Percentiles rank a stretch among this genome's conserved stretches.
These are phyloP conservation scores for Zootermopsis nevadensis DNA, from an alignment of 2,888 invertebrate species.

Conservation along the genomic window DNA sequence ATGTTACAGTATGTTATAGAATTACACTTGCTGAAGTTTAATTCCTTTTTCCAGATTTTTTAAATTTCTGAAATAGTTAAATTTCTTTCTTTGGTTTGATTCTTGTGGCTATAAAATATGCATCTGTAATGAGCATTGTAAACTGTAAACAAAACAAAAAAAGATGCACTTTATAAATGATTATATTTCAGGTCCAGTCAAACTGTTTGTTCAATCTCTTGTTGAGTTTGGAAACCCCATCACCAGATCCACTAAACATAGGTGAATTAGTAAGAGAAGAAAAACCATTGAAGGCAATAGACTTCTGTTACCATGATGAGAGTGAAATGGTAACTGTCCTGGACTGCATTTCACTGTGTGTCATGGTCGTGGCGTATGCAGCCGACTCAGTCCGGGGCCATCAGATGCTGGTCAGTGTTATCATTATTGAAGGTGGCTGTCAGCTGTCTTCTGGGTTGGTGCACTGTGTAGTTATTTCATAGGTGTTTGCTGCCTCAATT, in stretches of 20 bases:
- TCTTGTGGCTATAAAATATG: too few relatives aligned
- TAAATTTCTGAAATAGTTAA: too few relatives aligned
- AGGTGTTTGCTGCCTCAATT: too few relatives aligned
- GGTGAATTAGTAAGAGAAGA: conserved; percentile 92
- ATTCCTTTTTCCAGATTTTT: too few relatives aligned
- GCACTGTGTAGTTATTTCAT: too few relatives aligned
- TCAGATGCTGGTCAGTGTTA: conserved; percentile 83
- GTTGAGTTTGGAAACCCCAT: conserved; percentile 92
- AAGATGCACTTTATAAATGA: too few relatives aligned
- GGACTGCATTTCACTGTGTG: conserved; percentile 98
- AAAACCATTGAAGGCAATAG: conserved; percentile 92
- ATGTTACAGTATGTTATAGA: too few relatives aligned
- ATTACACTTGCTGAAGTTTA: too few relatives aligned
- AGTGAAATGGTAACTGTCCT: conserved; percentile 96
- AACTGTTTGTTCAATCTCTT: conserved; percentile 92
- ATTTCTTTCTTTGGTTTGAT: too few relatives aligned
- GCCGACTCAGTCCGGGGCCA: conserved; percentile 94
- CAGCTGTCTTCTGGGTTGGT: too few relatives aligned
- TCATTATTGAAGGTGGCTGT: too few relatives aligned
- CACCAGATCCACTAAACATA: conserved; percentile 93
- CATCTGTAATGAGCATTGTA: too few relatives aligned
- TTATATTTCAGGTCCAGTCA: conserved; percentile 77
- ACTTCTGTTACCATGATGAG: conserved; percentile 99
- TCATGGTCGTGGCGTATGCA: conserved; percentile 98
- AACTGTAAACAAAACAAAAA: neutral